Evolutionary conservation across 1,140 invertebrate genomes (phyloP), one percentile per base, ranked within the genome.

Genomic region (Coenobita brevimanus): DNA sequence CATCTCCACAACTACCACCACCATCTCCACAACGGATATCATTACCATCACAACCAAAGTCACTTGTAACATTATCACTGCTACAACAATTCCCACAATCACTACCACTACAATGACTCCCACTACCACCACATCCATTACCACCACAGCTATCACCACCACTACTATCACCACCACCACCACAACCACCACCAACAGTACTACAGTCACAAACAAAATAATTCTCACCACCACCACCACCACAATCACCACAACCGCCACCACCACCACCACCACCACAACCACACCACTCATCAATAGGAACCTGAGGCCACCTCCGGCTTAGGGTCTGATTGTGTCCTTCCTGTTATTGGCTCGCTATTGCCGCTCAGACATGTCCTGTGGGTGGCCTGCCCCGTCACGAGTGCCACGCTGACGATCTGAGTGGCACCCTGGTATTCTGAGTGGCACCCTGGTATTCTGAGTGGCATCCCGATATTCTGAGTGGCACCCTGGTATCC

Each of bases 341-440:
- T 82, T 82, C 80, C 62, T 82, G 36, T 69, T 71, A 82, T 71
- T 82, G 62, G 67, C 80, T 71, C 36, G 62, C 46, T 62, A 71
- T 50, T 82, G 80, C n/a, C 27, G 41, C n/a, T 24, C 46, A 0
- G 6, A 3, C 50, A 46, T 21, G 27, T 27, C 3, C 17, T 2
- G 46, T 21, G 36, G 73, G 0, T 41, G 24, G 60, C 33, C 17
- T n/a, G n/a, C n/a, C n/a, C n/a, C n/a, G n/a, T n/a, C n/a, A n/a
- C n/a, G n/a, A n/a, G 6, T 50, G 6, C 6, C 46, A 50, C 46
- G 6, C 46, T 50, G 46, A 17, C 46, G 6, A 17, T 50, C 46
- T 50, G 46, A 50, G 46, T 50, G 46, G 6, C 46, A 50, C 46
- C 46, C 46, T 50, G 6, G 6, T 6, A 8, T 17, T 50, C 46